A percentile compares a stretch with the other conserved stretches of the same genome.
These are phyloP conservation scores for Aricia artaxerxes DNA, from an alignment of 2,888 invertebrate species.

Conservation along the genomic window DNA sequence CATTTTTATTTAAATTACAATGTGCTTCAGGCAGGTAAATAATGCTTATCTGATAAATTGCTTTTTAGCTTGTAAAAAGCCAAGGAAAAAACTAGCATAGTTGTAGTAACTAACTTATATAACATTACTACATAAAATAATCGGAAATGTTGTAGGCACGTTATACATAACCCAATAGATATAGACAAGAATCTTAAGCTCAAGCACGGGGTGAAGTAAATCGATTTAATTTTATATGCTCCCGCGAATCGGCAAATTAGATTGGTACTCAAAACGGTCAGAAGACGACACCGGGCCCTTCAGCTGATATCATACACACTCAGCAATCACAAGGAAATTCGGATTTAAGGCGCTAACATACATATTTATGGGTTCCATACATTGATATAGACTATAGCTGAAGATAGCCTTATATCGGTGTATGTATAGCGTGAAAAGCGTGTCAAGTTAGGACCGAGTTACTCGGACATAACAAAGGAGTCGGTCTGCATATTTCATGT, in stretches of 20 bases:
- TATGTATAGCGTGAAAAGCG: no score
- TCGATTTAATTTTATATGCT: conserved; percentile 76
- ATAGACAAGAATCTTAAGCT: neutral
- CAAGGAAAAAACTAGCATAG: no score
- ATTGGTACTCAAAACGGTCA: conserved; percentile 77
- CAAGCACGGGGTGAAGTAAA: conserved; percentile 43
- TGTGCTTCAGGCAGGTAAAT: no score
- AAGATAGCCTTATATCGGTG: no score
- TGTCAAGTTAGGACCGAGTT: no score
- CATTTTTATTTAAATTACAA: no score
- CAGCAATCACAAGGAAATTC: conserved; percentile 64
- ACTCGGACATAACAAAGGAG: no score
- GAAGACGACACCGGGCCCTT: conserved; percentile 72
- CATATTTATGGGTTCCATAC: conserved; percentile 51
- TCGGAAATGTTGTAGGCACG: neutral
- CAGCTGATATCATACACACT: conserved; percentile 62
- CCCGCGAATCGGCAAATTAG: conserved; percentile 76
- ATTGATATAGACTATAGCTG: neutral
- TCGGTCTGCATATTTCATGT: no score
- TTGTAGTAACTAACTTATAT: no score
- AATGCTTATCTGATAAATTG: no score
- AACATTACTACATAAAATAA: neutral
- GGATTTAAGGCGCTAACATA: conserved; percentile 52
- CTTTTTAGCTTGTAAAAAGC: no score
- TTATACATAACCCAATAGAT: neutral